Conservation (phyloP, 2,888 invertebrate species). For the Hypselothyrea guttata region DNA sequence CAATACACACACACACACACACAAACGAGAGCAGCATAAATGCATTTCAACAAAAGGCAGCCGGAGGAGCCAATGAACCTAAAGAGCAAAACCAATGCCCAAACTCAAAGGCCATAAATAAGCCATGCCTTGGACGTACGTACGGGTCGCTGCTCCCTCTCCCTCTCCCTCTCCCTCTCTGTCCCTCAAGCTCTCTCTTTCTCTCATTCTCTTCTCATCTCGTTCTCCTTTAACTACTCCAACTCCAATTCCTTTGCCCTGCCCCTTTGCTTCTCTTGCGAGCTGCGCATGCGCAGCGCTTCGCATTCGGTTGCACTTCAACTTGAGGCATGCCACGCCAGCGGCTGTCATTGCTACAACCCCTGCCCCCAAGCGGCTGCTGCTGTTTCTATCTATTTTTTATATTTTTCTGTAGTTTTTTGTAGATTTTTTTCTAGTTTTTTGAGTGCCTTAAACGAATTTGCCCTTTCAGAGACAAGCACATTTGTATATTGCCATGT, state of each 20-base stretch:
- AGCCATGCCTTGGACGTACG: conserved; percentile 56
- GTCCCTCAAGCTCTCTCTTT: background rate
- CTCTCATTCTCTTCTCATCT: background rate
- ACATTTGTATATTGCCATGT: conserved; percentile 44
- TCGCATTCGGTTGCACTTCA: conserved; percentile 68
- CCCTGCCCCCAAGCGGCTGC: conserved; percentile 10
- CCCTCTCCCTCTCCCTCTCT: background rate
- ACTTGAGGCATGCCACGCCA: conserved; percentile 65
- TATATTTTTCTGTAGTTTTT: conserved; percentile 12
- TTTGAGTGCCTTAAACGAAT: conserved; percentile 29
- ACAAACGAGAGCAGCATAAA: conserved; percentile 54
- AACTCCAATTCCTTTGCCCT: background rate
- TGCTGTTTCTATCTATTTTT: conserved; percentile 38
- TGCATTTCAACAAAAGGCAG: conserved; percentile 67
- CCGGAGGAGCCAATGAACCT: conserved; percentile 73
- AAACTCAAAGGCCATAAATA: conserved; percentile 69
- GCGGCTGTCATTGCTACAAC: conserved; percentile 34
- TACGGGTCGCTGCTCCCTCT: background rate
- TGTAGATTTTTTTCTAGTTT: conserved; percentile 5
- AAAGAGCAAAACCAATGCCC: conserved; percentile 62
- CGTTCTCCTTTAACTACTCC: no score
- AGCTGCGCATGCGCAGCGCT: conserved; percentile 70
- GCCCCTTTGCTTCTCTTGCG: background rate
- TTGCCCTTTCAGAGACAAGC: conserved; percentile 43
- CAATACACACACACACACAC: conserved; percentile 36